Base-by-base conservation (phyloP, 2,888 invertebrate species). In the Cosmia pyralina region DNA sequence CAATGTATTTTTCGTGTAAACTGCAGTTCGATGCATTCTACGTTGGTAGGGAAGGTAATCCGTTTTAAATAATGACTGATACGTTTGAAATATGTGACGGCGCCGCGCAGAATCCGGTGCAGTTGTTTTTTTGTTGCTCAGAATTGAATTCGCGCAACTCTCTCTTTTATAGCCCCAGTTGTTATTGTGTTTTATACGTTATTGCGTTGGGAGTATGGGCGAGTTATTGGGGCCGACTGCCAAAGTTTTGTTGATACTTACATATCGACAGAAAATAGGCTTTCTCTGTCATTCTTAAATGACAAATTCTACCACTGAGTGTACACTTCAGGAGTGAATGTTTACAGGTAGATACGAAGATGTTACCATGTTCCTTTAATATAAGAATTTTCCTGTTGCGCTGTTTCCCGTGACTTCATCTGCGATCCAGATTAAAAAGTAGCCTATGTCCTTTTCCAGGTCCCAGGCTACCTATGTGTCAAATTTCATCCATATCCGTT, bases 1-100 rank as follows among this genome's bases (percentile, higher is more conserved):
- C 72, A 60, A 87, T 84, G 79, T 82, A 77, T 87, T 81, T 87
- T 83, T 83, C 86, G 69, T 83, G 87, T 87, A 83, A 83, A 81
- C 77, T 79, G 75, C 75, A 83, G 59, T 15, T 65, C 73, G 38
- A 67, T 72, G 77, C 73, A 66, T 79, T 79, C 53, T 60, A 64
- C 66, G 66, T 69, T 69, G 4, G 50, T 34, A 34, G 46, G 62
- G 44, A 15, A 72, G 69, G 74, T 83, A 79, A 82, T 79, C 70
- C 70, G 67, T 80, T 77, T 77, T 77, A 83, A 77, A 75, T 76
- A 85, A 83, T 79, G 70, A 77, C 75, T 72, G 79, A 72, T 83
- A 75, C 69, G 64, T 85, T 75, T 85, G 79, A 83, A 79, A 81
- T 78, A 81, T 82, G 70, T 63, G 81, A 81, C 68, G 70, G 81